Base-by-base conservation (phyloP, 2,113 vertebrate species). In the Embiotoca jacksoni region DNA sequence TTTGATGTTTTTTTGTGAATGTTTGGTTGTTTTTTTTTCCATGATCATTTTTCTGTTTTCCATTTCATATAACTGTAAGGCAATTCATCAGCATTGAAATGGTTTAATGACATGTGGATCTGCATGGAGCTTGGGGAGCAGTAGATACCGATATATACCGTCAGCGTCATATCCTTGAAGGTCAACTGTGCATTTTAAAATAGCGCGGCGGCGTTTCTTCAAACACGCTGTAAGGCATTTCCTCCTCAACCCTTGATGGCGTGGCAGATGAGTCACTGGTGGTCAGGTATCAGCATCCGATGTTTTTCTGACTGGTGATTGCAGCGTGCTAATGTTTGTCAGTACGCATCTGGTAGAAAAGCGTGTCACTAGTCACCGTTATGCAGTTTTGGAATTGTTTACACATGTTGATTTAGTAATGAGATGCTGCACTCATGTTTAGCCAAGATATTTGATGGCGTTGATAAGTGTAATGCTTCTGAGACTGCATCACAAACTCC, bases 161-260 rank as follows among this genome's bases (percentile, higher is more conserved):
- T 85, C 80, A 64, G 82, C 80, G 78, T 86, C 59, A 69, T 88
- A 88, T 92, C 77, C 83, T 84, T 88, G 74, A 92, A 92, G 90
- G 87, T 91, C 89, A 92, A 72, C 59, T 58, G 72, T 72, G 80
- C 78, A 84, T 90, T 93, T 88, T 81, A 82, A 92, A 89, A 90
- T 87, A 83, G 72, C 80, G 82, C 53, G 74, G 63, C 77, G 70
- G 82, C 44, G 30, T 83, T 91, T 86, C 83, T 85, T 81, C 57
- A 85, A 85, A 88, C 78, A 76, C 31, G 55, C 83, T 82, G 75
- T 54, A 56, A 88, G 90, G 86, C 84, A 86, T 89, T 78, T 90
- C 74, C 73, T 80, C 61, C 82, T 75, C 67, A 80, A 82, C 67
- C 56, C 84, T 50, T 72, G 83, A 85, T 82, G 87, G 83, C 86